Conservation (phyloP, 2,888 invertebrate species). For the Drosophila atripex region DNA sequence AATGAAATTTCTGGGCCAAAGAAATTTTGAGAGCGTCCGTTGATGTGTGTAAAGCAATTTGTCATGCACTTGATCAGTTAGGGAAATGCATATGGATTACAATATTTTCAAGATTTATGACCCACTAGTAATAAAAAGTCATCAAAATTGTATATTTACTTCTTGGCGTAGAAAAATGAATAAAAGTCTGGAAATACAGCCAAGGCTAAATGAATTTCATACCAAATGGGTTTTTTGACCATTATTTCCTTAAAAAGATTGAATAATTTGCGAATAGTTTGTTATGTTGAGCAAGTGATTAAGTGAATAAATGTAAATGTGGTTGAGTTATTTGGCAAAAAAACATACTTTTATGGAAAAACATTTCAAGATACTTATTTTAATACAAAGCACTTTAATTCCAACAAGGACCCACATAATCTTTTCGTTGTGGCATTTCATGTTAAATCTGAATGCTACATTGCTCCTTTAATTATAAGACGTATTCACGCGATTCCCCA, state of each 20-base stretch:
- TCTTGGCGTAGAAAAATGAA: neutral
- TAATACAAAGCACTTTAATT: too few species aligned
- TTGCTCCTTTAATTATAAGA: conserved; percentile 5
- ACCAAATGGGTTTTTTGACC: conserved; percentile 7
- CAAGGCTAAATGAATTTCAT: conserved; percentile 24
- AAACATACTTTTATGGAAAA: neutral
- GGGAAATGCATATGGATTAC: conserved; percentile 1
- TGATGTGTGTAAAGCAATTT: conserved; percentile 34
- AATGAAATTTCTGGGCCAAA: conserved; percentile 23
- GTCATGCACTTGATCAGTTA: conserved; percentile 16
- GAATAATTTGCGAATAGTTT: neutral
- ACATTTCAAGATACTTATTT: neutral
- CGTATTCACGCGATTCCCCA: conserved; percentile 6
- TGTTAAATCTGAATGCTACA: neutral
- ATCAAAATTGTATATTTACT: neutral
- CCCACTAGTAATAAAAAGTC: neutral
- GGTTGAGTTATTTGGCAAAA: neutral
- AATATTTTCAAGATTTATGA: neutral
- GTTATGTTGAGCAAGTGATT: neutral
- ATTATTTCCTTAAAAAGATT: conserved; percentile 30
- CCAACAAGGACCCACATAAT: neutral
- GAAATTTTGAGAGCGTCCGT: conserved; percentile 26
- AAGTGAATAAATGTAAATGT: neutral
- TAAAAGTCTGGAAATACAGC: neutral
- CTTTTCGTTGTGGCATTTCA: neutral